Evolutionary conservation across 1,140 invertebrate species (phyloP).

Genomic region (Tetramorium parvispinum): DNA sequence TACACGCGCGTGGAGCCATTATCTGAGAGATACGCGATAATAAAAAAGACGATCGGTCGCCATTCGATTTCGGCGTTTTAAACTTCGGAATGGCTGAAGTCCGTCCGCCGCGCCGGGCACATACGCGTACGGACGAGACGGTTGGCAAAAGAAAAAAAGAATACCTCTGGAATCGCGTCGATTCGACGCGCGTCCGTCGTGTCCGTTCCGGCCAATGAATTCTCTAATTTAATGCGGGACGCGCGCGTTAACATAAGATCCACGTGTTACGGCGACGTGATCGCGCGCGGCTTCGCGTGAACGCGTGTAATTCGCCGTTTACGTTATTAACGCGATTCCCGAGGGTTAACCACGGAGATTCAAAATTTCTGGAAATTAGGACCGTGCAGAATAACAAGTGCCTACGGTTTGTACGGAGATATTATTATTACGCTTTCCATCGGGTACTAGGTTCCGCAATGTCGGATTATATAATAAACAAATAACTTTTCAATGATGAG

Average conservation of each 20-base stretch:
- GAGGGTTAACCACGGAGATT: background rate
- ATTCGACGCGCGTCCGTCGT: constrained; percentile 37
- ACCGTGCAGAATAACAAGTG: constrained; percentile 4
- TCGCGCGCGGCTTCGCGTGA: background rate
- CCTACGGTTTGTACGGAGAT: background rate
- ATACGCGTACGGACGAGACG: background rate
- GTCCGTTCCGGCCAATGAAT: constrained; percentile 19
- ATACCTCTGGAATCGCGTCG: constrained; percentile 30
- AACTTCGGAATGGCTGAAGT: constrained; percentile 67
- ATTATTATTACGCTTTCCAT: constrained; percentile 1
- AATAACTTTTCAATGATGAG: constrained; percentile 35
- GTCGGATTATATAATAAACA: constrained; percentile 33
- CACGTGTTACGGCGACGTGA: constrained; percentile 5
- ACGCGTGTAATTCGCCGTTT: constrained; percentile 8
- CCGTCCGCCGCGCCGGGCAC: background rate
- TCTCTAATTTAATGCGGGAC: constrained; percentile 11
- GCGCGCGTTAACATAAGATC: constrained; percentile 15
- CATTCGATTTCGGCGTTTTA: constrained; percentile 22
- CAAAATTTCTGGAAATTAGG: constrained; percentile 31
- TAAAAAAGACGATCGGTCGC: constrained; percentile 55
- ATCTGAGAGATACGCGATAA: constrained; percentile 66
- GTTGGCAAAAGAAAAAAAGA: background rate
- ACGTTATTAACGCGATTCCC: background rate
- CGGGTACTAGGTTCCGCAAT: background rate
- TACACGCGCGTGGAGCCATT: constrained; percentile 59